Conservation (phyloP, 2,113 vertebrate species). For the Podiceps cristatus region DNA sequence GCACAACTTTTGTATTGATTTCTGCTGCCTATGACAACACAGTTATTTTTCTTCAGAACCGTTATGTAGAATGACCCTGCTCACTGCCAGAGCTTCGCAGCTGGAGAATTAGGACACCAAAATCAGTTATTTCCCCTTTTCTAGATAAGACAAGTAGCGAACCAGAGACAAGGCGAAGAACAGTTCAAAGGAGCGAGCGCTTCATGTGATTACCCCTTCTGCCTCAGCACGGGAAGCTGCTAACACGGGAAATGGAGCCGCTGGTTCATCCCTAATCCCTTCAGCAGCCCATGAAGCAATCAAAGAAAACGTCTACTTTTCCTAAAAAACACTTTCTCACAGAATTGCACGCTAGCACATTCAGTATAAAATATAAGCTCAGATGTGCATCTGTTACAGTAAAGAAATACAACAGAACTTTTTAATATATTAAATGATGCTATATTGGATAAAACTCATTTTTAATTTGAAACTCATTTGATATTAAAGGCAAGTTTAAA, state of each 20-base stretch:
- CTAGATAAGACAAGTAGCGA: not conserved
- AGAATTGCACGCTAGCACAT: not conserved
- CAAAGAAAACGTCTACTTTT: not conserved
- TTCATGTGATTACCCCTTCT: not conserved
- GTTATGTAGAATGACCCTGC: not conserved
- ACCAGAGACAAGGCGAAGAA: not conserved
- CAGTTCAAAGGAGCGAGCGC: fast-evolving
- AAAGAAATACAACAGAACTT: not conserved
- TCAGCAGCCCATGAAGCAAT: not conserved
- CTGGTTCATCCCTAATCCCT: not conserved
- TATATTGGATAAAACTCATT: not conserved
- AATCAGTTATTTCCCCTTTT: not conserved
- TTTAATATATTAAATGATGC: conserved; percentile 4
- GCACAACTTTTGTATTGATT: not conserved
- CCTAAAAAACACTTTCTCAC: not conserved
- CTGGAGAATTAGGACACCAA: not conserved
- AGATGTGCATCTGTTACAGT: not conserved
- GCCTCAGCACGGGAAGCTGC: not conserved
- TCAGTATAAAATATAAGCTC: not conserved
- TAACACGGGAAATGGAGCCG: not conserved
- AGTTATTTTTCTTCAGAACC: not conserved
- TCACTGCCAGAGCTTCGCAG: not conserved
- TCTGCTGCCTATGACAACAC: fast-evolving
- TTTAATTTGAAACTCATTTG: conserved; percentile 29
- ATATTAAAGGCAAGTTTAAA: conserved; percentile 32